phyloP scores from a whole-genome alignment of 2,113 vertebrate genomes.

The Lichenostomus cassidix region DNA sequence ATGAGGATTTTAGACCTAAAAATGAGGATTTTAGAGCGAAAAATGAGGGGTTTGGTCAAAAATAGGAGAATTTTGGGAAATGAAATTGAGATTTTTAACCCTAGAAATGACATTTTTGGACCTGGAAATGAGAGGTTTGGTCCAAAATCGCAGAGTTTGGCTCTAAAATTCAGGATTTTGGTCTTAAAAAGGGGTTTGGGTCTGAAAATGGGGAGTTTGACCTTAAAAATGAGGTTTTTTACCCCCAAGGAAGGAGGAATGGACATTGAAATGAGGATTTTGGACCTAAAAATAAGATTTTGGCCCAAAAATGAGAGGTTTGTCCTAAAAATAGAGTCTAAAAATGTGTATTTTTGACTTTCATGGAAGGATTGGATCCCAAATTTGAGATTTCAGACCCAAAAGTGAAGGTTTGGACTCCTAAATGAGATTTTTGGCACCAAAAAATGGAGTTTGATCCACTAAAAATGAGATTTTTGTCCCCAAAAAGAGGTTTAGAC shows the following conservation, averaged over 20 bases:
- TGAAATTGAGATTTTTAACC: too few relatives aligned
- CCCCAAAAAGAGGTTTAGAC: neutral
- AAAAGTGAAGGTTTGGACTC: too few relatives aligned
- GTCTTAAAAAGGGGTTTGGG: neutral
- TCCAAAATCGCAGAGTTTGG: too few relatives aligned
- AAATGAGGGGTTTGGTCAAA: neutral
- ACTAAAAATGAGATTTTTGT: neutral
- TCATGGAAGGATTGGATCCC: accelerated
- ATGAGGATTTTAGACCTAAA: neutral
- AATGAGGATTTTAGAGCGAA: neutral
- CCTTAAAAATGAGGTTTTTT: neutral
- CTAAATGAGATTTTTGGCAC: neutral
- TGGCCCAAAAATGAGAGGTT: too few relatives aligned
- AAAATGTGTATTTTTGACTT: neutral
- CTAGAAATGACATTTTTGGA: too few relatives aligned
- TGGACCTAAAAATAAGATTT: accelerated
- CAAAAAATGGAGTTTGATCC: neutral
- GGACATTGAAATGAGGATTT: too few relatives aligned
- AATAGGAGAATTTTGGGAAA: too few relatives aligned
- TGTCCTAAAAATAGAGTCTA: too few relatives aligned
- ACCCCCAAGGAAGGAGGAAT: accelerated
- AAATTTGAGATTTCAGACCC: neutral
- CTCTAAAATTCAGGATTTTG: neutral
- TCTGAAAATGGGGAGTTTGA: neutral
- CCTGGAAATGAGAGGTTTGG: neutral